A percentile compares a stretch with the other conserved stretches of the same genome.
These are phyloP conservation scores for Synanthedon andrenaeformis DNA, from an alignment of 2,888 invertebrate genomes.

Conservation along the genomic window DNA sequence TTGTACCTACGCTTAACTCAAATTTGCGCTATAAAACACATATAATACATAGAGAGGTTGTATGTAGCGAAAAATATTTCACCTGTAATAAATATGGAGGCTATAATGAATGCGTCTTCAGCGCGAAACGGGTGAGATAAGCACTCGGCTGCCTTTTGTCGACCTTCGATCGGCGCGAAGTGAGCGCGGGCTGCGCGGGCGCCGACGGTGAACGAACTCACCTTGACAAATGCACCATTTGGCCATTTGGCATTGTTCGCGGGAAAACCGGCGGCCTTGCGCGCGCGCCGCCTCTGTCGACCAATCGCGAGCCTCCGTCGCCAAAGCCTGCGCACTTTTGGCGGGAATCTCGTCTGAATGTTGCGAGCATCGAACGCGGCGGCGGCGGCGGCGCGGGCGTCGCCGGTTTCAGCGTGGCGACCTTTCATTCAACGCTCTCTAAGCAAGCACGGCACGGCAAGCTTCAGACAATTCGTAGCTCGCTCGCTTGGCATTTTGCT, in stretches of 20 bases:
- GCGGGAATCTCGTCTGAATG: conserved; percentile 40
- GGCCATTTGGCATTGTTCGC: conserved; percentile 72
- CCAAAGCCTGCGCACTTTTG: conserved; percentile 66
- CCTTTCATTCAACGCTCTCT: conserved; percentile 14
- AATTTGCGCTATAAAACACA: neutral
- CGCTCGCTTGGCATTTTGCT: no score
- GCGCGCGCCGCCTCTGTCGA: conserved; percentile 43
- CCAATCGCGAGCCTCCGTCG: conserved; percentile 62
- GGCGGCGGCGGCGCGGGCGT: conserved; percentile 23
- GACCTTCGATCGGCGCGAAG: conserved; percentile 57
- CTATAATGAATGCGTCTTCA: conserved; percentile 47
- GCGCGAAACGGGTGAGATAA: conserved; percentile 28
- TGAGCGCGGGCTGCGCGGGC: conserved; percentile 34
- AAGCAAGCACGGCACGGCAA: neutral
- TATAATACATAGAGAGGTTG: neutral
- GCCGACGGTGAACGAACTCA: conserved; percentile 70
- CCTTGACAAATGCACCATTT: conserved; percentile 72
- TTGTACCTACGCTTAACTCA: neutral
- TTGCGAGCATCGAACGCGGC: conserved; percentile 19
- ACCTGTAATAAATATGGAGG: conserved; percentile 50
- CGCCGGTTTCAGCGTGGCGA: conserved; percentile 26
- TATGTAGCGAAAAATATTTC: conserved; percentile 20
- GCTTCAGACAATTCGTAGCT: neutral
- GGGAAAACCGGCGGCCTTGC: conserved; percentile 70
- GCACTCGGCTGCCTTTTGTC: conserved; percentile 44